Percentiles rank a stretch among this genome's conserved stretches.
These are phyloP conservation scores for Grammomys surdaster DNA, from an alignment of 2,113 vertebrate species.

Conservation along the genomic window DNA sequence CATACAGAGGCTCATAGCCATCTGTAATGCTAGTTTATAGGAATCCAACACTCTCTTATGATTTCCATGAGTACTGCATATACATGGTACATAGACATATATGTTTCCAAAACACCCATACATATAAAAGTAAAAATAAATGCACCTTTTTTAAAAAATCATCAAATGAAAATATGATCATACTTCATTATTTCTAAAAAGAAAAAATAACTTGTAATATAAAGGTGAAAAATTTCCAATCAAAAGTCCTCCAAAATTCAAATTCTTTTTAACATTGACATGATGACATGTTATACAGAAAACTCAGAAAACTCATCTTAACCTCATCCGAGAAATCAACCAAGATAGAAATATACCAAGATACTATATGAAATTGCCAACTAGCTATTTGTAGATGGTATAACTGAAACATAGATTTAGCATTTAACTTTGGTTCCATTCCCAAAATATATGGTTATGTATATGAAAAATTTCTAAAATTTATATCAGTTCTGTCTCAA, in stretches of 20 bases:
- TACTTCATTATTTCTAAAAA: slow-evolving; percentile 33
- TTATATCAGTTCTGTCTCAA: background rate
- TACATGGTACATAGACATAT: background rate
- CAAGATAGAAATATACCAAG: background rate
- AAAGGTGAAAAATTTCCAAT: background rate
- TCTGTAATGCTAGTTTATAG: background rate
- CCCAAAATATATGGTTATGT: background rate
- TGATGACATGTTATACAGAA: background rate
- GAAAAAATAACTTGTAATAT: background rate
- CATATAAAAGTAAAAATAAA: background rate
- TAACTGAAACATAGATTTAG: background rate
- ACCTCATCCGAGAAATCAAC: background rate
- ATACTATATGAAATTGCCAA: background rate
- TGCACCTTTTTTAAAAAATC: background rate
- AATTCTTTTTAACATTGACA: background rate
- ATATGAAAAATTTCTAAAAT: background rate
- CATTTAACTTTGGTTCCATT: background rate
- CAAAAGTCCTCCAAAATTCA: background rate
- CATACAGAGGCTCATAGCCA: background rate
- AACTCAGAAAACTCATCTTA: background rate
- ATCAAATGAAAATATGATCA: background rate
- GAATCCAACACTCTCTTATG: background rate
- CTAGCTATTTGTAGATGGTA: background rate
- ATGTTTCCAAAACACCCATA: background rate
- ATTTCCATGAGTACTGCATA: background rate